phyloP scores from a whole-genome alignment of 2,888 invertebrate species.

The Halictus ligatus region DNA sequence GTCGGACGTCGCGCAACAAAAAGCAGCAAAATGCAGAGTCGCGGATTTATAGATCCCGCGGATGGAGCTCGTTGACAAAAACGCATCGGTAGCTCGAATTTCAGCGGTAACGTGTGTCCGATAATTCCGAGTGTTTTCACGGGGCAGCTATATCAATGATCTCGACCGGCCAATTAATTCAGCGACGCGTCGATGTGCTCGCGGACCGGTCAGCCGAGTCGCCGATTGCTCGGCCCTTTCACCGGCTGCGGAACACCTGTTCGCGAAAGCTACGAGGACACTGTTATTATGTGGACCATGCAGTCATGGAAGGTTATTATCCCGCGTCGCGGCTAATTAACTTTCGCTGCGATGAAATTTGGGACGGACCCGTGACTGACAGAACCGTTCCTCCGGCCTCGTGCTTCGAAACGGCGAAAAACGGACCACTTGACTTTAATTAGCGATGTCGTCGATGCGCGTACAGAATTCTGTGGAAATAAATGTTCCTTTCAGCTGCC shows the following conservation, averaged over 20 bases:
- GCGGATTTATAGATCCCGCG: conserved; percentile 32
- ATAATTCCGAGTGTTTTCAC: conserved; percentile 30
- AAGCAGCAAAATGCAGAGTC: not conserved
- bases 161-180: conserved; percentile 50
- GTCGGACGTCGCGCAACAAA: not conserved
- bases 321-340: conserved; percentile 12
- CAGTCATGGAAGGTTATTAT: conserved; percentile 8
- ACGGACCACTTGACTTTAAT: not conserved
- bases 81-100: conserved; percentile 5
- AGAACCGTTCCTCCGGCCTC: not conserved
- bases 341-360: conserved; percentile 22
- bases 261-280: conserved; percentile 31
- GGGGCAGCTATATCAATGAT: not conserved
- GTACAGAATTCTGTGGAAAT: not conserved
- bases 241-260: conserved; percentile 36
- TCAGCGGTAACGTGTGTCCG: not conserved
- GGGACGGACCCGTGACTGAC: not conserved
- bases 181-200: not conserved
- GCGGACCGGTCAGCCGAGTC: not conserved
- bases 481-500: not conserved
- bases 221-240: conserved; percentile 26
- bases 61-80: not conserved
- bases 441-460: not conserved
- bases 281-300: not conserved
- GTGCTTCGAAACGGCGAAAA: not conserved